phyloP scores from a whole-genome alignment of 37 sponge, comb jelly and placozoan species.

The Halichondria panicea region DNA sequence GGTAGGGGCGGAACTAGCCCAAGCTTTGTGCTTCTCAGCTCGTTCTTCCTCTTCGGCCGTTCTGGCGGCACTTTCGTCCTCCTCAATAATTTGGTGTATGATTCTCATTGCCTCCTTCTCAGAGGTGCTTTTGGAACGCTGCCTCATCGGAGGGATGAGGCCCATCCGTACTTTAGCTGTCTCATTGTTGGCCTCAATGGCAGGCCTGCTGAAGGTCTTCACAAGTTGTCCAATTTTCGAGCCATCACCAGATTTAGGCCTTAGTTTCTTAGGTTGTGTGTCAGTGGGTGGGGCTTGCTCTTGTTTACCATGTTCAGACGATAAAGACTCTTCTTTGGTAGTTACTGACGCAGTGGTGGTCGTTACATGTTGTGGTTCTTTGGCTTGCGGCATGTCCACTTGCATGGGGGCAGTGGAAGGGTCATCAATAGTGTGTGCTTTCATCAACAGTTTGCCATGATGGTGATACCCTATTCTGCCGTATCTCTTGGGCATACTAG shows the following conservation, averaged over 20 bases:
- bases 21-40: slow-evolving; percentile 19
- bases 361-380: neutral
- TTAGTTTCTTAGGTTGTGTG: neutral
- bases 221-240: neutral
- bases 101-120: slow-evolving; percentile 13
- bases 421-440: neutral
- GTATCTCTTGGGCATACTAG: slow-evolving; percentile 14
- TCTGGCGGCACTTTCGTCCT: neutral
- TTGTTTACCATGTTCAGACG: neutral
- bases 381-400: no score
- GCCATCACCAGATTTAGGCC: slow-evolving; percentile 14
- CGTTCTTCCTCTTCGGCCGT: neutral
- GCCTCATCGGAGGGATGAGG: slow-evolving; percentile 21
- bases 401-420: neutral
- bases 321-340: neutral
- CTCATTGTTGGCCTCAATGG: slow-evolving; percentile 11
- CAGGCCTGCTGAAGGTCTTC: neutral
- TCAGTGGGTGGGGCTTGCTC: neutral
- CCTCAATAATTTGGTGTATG: slow-evolving; percentile 13
- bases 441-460: neutral
- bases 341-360: neutral
- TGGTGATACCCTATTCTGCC: neutral
- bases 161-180: slow-evolving; percentile 37
- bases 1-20: slow-evolving; percentile 34
- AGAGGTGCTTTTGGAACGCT: slow-evolving; percentile 9